Evolutionary conservation across 2,888 invertebrate species (phyloP).

Genomic region (Callyntrura guangdongensis): DNA sequence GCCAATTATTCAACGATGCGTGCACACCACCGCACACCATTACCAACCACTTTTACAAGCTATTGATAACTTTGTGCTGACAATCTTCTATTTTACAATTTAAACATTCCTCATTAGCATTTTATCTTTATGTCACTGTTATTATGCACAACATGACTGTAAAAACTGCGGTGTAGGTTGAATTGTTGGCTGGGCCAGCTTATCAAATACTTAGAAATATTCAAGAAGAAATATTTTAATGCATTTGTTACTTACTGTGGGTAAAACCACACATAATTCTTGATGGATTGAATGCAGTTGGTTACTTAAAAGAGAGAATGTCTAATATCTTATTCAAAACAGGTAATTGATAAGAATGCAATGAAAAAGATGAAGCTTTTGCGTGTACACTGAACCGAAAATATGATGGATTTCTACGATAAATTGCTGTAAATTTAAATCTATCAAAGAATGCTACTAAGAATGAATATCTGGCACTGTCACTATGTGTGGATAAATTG

Average conservation of each 20-base stretch:
- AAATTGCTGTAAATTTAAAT: background rate
- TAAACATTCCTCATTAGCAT: slow-evolving; percentile 50
- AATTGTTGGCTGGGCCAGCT: background rate
- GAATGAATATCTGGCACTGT: background rate
- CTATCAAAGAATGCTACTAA: background rate
- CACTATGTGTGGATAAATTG: too few relatives aligned
- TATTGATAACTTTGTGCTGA: slow-evolving; percentile 7
- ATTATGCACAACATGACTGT: slow-evolving; percentile 50
- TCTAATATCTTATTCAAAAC: slow-evolving; percentile 40
- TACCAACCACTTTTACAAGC: background rate
- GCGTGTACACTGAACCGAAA: background rate
- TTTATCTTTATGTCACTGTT: slow-evolving; percentile 44
- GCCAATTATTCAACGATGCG: slow-evolving; percentile 21
- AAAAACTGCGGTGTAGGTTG: slow-evolving; percentile 9
- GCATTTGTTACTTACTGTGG: background rate
- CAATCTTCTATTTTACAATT: slow-evolving; percentile 44
- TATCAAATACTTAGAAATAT: slow-evolving; percentile 2
- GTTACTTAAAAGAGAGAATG: background rate
- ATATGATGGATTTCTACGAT: slow-evolving; percentile 4
- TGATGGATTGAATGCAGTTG: slow-evolving; percentile 5
- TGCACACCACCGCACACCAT: background rate
- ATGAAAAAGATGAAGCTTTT: slow-evolving; percentile 36
- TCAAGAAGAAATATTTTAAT: slow-evolving; percentile 23
- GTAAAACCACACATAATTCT: background rate
- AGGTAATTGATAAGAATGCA: slow-evolving; percentile 38